Conservation (phyloP, 2,888 invertebrate genomes). For the Pogonocherus hispidulus region DNA sequence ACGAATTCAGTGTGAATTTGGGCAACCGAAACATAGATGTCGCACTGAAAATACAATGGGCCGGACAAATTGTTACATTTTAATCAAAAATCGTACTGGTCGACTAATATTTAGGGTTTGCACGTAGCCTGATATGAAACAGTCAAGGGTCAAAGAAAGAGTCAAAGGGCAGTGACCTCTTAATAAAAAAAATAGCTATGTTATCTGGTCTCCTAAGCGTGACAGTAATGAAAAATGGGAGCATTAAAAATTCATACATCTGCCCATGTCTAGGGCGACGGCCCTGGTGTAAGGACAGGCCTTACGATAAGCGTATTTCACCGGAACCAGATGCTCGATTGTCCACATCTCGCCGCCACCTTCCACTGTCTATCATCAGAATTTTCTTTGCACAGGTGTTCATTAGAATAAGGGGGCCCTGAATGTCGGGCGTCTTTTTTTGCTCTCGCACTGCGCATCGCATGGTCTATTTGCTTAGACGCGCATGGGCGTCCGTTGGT, state of each 20-base stretch:
- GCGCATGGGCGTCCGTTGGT: too few species aligned
- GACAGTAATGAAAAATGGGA: neutral
- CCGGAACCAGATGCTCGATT: constrained; percentile 52
- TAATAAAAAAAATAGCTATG: too few species aligned
- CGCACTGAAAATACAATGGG: too few species aligned
- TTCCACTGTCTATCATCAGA: constrained; percentile 44
- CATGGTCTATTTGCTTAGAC: neutral
- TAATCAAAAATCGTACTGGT: too few species aligned
- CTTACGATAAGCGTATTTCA: constrained; percentile 28
- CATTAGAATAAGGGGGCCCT: constrained; percentile 45
- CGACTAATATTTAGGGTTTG: too few species aligned
- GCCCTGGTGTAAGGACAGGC: neutral
- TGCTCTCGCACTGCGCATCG: neutral
- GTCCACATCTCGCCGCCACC: constrained; percentile 34
- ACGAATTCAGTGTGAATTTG: too few species aligned
- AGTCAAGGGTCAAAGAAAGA: too few species aligned
- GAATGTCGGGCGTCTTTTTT: constrained; percentile 10
- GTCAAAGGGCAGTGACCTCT: too few species aligned
- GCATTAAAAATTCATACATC: neutral
- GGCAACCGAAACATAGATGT: too few species aligned
- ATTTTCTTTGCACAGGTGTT: constrained; percentile 55
- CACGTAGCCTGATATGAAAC: too few species aligned
- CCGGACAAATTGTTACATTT: too few species aligned
- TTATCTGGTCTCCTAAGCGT: too few species aligned
- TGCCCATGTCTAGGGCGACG: neutral